Conservation (phyloP, 2,113 vertebrate species). For the Brachyistius frenatus region DNA sequence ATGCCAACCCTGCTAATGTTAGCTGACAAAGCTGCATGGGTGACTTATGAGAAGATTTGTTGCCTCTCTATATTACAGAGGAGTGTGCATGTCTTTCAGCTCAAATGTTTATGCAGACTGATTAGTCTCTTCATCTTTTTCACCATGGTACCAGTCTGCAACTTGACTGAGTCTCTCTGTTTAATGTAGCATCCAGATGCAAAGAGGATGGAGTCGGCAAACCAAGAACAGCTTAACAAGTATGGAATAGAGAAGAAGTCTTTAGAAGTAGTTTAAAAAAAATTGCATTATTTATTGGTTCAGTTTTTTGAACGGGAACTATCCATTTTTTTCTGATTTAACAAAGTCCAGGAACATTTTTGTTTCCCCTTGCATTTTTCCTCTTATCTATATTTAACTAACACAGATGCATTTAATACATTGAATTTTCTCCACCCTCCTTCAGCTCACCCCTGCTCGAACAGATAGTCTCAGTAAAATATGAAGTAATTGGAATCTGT, state of each 20-base stretch:
- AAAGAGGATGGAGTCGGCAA: conserved; percentile 17
- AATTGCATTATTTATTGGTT: conserved; percentile 30
- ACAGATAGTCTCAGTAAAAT: conserved; percentile 11
- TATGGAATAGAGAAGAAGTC: conserved; percentile 6
- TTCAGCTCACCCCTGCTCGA: not conserved
- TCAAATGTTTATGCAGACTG: conserved; percentile 21
- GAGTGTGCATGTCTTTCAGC: conserved; percentile 16
- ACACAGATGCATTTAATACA: not conserved
- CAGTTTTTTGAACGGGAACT: conserved; percentile 17
- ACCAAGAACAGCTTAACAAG: conserved; percentile 31
- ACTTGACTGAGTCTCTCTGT: conserved; percentile 31
- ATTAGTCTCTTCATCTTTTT: conserved; percentile 38
- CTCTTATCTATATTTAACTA: conserved; percentile 17
- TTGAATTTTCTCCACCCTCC: not conserved
- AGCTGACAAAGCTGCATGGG: conserved; percentile 17
- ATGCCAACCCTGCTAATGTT: conserved; percentile 17
- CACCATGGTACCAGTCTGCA: conserved; percentile 34
- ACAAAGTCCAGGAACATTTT: not conserved
- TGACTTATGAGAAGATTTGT: conserved; percentile 19
- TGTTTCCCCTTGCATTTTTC: too few species aligned
- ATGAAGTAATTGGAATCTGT: conserved; percentile 11
- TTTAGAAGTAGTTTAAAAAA: conserved; percentile 25
- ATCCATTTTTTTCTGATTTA: conserved; percentile 10
- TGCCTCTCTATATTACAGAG: conserved; percentile 1
- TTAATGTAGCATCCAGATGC: conserved; percentile 31